phyloP scores from a whole-genome alignment of 2,113 vertebrate species.

The Silurus asotus region DNA sequence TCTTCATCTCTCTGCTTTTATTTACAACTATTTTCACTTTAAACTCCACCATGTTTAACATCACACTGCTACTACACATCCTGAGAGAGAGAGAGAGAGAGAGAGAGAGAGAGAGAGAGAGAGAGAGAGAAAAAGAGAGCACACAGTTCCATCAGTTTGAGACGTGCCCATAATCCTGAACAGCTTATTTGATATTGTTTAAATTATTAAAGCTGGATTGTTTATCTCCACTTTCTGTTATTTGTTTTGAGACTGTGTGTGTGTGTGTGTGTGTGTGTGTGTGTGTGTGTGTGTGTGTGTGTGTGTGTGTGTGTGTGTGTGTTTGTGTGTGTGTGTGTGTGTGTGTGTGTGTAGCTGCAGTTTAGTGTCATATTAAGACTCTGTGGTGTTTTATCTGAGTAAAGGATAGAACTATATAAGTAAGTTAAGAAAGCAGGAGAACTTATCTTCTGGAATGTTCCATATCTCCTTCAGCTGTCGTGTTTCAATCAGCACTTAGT shows the following conservation, averaged over 20 bases:
- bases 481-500: slow-evolving; percentile 23
- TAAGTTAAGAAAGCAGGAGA: not conserved
- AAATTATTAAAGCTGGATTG: slow-evolving; percentile 5
- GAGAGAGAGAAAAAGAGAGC: not conserved
- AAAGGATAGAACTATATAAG: not conserved
- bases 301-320: not conserved
- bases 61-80: not conserved
- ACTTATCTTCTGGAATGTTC: not conserved
- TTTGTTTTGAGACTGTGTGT: not conserved
- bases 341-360: not conserved
- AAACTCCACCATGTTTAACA: not conserved
- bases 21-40: not conserved
- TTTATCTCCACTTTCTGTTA: not conserved
- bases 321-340: not conserved
- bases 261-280: not conserved
- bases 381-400: not conserved
- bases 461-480: slow-evolving; percentile 30
- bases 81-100: not conserved
- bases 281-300: not conserved
- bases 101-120: too few species aligned
- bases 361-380: not conserved
- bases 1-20: not conserved
- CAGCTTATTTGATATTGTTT: not conserved
- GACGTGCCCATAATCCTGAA: not conserved
- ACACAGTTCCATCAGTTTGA: not conserved